Base-by-base conservation (phyloP, 2,113 vertebrate species). In the Channa maculata region DNA sequence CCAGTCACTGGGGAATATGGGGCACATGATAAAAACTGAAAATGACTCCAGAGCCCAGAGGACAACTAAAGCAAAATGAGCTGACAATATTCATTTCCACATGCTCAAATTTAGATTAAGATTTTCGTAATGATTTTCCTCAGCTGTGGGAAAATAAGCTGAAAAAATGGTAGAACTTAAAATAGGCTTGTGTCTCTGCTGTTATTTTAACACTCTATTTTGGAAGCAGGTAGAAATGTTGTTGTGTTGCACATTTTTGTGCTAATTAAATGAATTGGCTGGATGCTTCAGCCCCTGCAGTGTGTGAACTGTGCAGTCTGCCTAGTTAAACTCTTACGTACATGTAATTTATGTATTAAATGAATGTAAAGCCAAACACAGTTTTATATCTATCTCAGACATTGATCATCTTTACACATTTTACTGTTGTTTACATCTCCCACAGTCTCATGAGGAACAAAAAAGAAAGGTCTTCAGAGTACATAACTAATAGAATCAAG, bases 51-150 rank as follows among this genome's bases (percentile, higher is more conserved):
- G 59, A 51, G 65, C 83, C 77, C 76, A 62, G 75, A 83, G 86
- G 87, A 88, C 62, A 64, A 78, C 46, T 72, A 80, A 82, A 85
- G 90, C 80, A 82, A 77, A 90, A 87, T 83, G 71, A 87, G 87
- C 86, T 86, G 85, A 88, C 87, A 82, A 79, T 82, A 57, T 75
- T 80, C 67, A 82, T 86, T 88, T 82, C 83, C 57, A 5, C 44
- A 8, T 9, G 55, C 55, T 65, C 59, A 77, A 75, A 84, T 86
- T 91, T 82, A 86, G 77, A 90, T 89, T 77, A 82, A 86, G 82
- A 80, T 82, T 88, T 72, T 62, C 9, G 68, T 77, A 65, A 80
- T 84, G 65, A 51, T 75, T 86, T 81, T 71, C 64, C 76, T 79
- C 58, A 43, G 83, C 84, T 75, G 39, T 60, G 52, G 62, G 83